Evolutionary conservation across 2,797 vertebrate genomes (phyloP).

Genomic region (Emydoidea blandingii): DNA sequence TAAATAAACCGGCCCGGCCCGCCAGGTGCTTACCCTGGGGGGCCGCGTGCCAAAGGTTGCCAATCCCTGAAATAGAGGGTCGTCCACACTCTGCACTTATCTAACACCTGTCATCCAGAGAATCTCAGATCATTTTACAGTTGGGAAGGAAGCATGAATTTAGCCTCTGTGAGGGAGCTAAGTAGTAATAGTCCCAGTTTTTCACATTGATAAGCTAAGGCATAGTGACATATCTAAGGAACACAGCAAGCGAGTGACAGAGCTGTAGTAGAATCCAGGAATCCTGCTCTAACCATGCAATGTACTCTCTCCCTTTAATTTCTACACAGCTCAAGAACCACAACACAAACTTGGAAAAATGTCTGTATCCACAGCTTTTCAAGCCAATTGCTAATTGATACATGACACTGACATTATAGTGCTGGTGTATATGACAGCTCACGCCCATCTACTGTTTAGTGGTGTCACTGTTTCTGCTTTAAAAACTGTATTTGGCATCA

Average conservation of each 20-base stretch:
- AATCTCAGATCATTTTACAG: neutral
- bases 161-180: neutral
- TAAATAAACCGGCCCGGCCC: no score
- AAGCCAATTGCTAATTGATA: slow-evolving; percentile 57
- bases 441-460: slow-evolving; percentile 49
- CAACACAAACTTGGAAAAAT: slow-evolving; percentile 22
- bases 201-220: neutral
- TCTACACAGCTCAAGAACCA: slow-evolving; percentile 13
- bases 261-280: neutral
- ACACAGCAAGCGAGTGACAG: neutral
- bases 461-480: slow-evolving; percentile 32
- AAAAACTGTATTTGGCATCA: slow-evolving; percentile 50
- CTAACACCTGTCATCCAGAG: neutral
- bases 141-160: neutral
- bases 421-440: slow-evolving; percentile 49
- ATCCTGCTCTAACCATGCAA: neutral
- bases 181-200: neutral
- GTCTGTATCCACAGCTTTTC: slow-evolving; percentile 39
- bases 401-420: slow-evolving; percentile 23
- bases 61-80: neutral
- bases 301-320: neutral
- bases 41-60: no score
- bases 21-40: no score
- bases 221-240: neutral
- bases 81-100: neutral